Evolutionary conservation across 2,113 vertebrate genomes (phyloP).

Genomic region (Bubo scandiacus): DNA sequence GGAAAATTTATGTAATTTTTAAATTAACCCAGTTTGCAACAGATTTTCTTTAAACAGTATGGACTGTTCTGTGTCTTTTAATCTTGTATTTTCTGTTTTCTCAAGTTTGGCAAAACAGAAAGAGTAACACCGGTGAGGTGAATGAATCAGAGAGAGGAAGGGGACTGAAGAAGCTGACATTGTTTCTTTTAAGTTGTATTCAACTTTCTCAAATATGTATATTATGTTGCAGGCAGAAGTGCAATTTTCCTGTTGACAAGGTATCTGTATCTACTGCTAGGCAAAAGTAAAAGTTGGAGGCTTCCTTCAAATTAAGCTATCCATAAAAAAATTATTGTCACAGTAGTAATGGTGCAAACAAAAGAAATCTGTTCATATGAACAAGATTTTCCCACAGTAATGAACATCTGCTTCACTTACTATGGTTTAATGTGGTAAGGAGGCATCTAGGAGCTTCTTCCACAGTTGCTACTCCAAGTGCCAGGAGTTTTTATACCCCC

Average conservation of each 20-base stretch:
- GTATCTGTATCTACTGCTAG: background rate
- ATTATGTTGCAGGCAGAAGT: background rate
- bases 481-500: background rate
- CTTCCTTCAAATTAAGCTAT: background rate
- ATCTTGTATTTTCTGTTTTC: background rate
- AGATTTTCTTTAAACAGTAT: background rate
- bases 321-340: background rate
- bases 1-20: background rate
- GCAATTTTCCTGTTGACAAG: fast-evolving
- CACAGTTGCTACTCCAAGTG: background rate
- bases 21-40: background rate
- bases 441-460: background rate
- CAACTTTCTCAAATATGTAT: background rate
- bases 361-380: background rate
- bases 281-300: background rate
- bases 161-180: background rate
- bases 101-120: background rate
- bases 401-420: background rate
- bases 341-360: background rate
- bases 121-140: background rate
- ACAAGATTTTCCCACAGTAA: background rate
- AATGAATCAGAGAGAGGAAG: background rate
- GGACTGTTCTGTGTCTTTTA: background rate
- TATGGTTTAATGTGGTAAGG: background rate
- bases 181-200: background rate